phyloP scores from a whole-genome alignment of 2,888 invertebrate species.

The Steinernema carpocapsae region DNA sequence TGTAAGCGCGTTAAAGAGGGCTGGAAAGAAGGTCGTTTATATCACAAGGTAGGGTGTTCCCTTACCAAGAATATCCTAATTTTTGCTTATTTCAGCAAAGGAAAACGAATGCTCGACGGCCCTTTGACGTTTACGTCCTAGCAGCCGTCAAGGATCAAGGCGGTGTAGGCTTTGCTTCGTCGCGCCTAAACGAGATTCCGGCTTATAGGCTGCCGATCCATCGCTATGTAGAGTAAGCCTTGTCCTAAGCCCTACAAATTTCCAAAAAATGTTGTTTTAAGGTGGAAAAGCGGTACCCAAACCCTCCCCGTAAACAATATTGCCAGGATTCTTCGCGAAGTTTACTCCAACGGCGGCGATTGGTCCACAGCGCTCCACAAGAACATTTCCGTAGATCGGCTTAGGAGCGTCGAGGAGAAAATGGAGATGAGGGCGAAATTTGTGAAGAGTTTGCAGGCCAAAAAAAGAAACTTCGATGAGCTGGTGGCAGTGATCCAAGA shows the following conservation, averaged over 20 bases:
- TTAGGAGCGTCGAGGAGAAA: background rate
- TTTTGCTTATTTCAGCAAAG: constrained; percentile 43
- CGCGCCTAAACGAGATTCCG: constrained; percentile 46
- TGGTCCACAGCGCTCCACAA: constrained; percentile 57
- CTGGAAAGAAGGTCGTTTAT: constrained; percentile 47
- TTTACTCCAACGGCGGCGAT: constrained; percentile 52
- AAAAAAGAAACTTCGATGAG: background rate
- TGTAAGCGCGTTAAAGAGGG: constrained; percentile 39
- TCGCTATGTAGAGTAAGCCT: constrained; percentile 54
- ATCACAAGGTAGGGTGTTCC: constrained; percentile 41
- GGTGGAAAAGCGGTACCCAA: constrained; percentile 59
- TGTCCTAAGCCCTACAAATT: background rate
- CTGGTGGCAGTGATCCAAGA: background rate
- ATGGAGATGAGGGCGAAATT: background rate
- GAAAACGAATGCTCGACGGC: constrained; percentile 57
- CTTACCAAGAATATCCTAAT: background rate
- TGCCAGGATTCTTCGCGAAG: constrained; percentile 50
- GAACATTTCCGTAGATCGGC: constrained; percentile 42
- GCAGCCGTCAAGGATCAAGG: constrained; percentile 52
- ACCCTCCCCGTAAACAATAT: constrained; percentile 54
- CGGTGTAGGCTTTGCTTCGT: constrained; percentile 52
- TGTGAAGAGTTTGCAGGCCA: background rate
- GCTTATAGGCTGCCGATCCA: constrained; percentile 55
- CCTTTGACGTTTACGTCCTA: constrained; percentile 56
- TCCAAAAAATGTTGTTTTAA: constrained; percentile 30